Conservation (phyloP, 2,113 vertebrate species). For the Carlito syrichta region DNA sequence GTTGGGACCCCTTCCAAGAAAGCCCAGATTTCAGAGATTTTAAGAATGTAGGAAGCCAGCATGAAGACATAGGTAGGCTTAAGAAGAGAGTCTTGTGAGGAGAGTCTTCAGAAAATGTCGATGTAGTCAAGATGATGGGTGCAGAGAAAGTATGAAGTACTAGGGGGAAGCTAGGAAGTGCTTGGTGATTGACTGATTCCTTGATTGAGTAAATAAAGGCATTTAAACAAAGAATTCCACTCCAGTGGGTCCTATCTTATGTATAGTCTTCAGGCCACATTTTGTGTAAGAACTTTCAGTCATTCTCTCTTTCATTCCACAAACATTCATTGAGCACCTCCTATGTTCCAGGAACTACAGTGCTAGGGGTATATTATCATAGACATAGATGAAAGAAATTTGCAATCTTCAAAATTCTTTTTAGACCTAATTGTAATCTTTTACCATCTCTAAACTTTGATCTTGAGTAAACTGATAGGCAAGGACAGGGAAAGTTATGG, state of each 20-base stretch:
- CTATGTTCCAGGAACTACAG: constrained; percentile 30
- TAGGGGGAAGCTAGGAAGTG: neutral
- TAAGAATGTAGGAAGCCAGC: neutral
- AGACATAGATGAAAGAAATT: constrained; percentile 9
- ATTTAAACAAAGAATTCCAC: neutral
- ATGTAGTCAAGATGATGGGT: neutral
- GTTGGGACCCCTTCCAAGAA: neutral
- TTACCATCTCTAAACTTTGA: constrained; percentile 12
- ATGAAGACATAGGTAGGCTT: neutral
- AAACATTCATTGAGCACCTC: neutral
- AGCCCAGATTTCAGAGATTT: neutral
- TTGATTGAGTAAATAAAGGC: constrained; percentile 1
- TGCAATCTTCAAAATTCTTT: neutral
- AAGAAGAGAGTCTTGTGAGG: neutral
- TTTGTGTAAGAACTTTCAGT: constrained; percentile 1
- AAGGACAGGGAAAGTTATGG: neutral
- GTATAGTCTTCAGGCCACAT: neutral
- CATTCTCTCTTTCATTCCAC: neutral
- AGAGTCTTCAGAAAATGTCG: neutral
- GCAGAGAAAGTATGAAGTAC: neutral
- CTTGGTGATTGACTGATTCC: neutral
- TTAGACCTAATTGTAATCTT: neutral
- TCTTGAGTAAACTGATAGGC: neutral
- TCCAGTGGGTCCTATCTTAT: neutral
- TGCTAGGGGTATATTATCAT: neutral